Conservation (phyloP, 2,113 vertebrate species). For the Podocnemis expansa region DNA sequence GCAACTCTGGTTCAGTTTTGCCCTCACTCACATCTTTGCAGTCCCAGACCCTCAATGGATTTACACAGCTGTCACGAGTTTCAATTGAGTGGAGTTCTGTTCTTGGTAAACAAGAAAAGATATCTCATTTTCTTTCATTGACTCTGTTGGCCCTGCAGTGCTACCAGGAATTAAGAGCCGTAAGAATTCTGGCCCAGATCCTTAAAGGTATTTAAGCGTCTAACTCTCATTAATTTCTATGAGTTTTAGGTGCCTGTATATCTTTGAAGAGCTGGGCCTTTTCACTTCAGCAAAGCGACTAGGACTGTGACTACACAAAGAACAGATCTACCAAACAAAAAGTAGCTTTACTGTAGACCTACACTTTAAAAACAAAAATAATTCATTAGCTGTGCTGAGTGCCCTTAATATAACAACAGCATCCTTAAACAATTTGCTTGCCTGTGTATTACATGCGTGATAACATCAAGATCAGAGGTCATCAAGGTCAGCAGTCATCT, state of each 20-base stretch:
- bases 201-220: neutral
- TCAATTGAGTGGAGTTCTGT: neutral
- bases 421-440: neutral
- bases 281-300: neutral
- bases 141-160: neutral
- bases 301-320: neutral
- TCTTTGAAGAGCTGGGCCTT: neutral
- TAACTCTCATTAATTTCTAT: neutral
- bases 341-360: neutral
- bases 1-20: neutral
- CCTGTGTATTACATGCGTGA: neutral
- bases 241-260: neutral
- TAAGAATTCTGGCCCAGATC: neutral
- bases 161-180: neutral
- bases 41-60: rapidly evolving
- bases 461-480: neutral
- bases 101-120: neutral
- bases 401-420: neutral
- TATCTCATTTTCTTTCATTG: neutral
- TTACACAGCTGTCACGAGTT: neutral
- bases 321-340: neutral
- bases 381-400: neutral
- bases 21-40: neutral
- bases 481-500: neutral
- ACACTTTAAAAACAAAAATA: neutral